A percentile compares a stretch with the other conserved stretches of the same genome.
Conservation (phyloP, 2,888 invertebrate genomes). For the Drosophila vallismaia region DNA sequence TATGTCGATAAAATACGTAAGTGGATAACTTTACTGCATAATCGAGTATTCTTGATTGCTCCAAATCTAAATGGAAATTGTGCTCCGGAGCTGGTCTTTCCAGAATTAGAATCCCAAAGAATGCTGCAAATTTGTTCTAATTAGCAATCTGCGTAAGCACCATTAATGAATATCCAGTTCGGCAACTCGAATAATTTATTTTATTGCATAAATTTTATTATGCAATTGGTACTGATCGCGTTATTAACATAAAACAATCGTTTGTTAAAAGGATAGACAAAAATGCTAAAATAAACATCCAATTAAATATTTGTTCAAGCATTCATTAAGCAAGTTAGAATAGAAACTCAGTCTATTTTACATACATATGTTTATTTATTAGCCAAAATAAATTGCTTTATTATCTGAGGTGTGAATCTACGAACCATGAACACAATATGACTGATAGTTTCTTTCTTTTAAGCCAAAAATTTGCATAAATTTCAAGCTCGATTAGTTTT, state of each 20-base stretch:
- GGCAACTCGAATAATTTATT: neutral
- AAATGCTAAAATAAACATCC: neutral
- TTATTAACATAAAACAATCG: constrained; percentile 27
- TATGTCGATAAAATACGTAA: constrained; percentile 38
- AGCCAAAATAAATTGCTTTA: constrained; percentile 33
- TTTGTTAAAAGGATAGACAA: constrained; percentile 16
- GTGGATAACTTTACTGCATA: constrained; percentile 14
- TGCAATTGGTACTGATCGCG: constrained; percentile 25
- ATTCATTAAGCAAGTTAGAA: neutral
- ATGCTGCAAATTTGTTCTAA: constrained; percentile 47
- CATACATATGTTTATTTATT: constrained; percentile 24
- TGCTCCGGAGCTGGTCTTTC: constrained; percentile 30
- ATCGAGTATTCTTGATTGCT: constrained; percentile 21
- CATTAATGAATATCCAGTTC: constrained; percentile 34
- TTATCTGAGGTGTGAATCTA: constrained; percentile 45
- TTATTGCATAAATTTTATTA: constrained; percentile 34
- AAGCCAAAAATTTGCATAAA: constrained; percentile 43
- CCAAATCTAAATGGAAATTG: constrained; percentile 19
- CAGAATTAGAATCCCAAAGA: constrained; percentile 6
- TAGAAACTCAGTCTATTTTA: constrained; percentile 12
- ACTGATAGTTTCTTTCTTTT: constrained; percentile 22
- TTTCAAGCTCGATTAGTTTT: constrained; percentile 44
- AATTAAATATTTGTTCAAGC: constrained; percentile 26
- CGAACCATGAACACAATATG: constrained; percentile 27
- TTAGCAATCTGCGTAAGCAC: constrained; percentile 40